phyloP scores from a whole-genome alignment of 2,797 vertebrate genomes.

The Cetoscarus ocellatus region DNA sequence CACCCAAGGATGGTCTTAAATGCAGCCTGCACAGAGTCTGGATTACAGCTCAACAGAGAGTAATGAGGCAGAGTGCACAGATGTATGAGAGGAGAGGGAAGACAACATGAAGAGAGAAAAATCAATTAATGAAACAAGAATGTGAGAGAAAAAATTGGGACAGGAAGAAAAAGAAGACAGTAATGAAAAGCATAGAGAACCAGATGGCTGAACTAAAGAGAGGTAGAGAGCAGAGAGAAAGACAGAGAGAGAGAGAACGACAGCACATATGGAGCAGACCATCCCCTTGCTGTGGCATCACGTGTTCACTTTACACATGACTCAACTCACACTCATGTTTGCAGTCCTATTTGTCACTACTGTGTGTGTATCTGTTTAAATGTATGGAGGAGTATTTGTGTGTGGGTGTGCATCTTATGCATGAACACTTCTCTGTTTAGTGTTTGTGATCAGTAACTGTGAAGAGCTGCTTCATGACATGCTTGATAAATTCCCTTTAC shows the following conservation, averaged over 20 bases:
- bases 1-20: not conserved
- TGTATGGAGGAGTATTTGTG: not conserved
- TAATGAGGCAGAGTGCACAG: not conserved
- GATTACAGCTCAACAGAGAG: not conserved
- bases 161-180: not conserved
- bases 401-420: constrained; percentile 1
- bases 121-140: not conserved
- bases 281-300: constrained; percentile 19
- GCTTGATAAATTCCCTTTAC: constrained; percentile 10
- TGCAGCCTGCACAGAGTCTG: not conserved
- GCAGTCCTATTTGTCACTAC: constrained; percentile 5
- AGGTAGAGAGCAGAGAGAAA: not conserved
- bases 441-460: constrained; percentile 25
- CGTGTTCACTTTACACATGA: constrained; percentile 41
- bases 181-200: constrained; percentile 2
- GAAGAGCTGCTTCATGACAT: constrained; percentile 32
- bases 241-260: not conserved
- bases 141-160: not conserved
- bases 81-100: not conserved
- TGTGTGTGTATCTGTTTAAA: not conserved
- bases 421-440: constrained; percentile 18
- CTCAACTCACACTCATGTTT: constrained; percentile 34
- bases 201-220: constrained; percentile 40
- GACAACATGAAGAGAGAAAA: not conserved
- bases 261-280: constrained; percentile 37